Conservation (phyloP, 1,140 invertebrate species). For the Sitobion miscanthi region DNA sequence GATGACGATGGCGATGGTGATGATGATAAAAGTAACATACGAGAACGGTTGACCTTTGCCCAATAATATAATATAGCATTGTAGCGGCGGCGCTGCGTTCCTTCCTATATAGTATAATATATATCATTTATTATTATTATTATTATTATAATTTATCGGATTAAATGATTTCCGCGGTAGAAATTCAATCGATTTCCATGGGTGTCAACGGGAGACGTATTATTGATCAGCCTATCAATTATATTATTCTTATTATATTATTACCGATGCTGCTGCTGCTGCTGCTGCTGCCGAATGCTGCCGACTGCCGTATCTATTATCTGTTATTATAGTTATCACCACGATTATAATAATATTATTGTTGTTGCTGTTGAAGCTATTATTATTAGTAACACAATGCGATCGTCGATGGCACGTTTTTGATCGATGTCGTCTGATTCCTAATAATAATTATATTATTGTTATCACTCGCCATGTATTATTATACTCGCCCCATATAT, state of each 20-base stretch:
- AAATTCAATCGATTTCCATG: background rate
- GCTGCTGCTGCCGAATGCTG: background rate
- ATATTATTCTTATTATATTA: slow-evolving; percentile 19
- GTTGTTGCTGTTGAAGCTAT: background rate
- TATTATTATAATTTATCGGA: slow-evolving; percentile 4
- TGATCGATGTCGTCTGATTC: slow-evolving; percentile 63
- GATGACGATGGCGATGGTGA: background rate
- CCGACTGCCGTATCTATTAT: background rate
- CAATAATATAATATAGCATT: background rate
- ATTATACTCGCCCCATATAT: background rate
- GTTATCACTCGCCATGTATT: background rate
- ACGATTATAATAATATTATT: slow-evolving; percentile 27
- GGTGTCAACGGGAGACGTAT: background rate
- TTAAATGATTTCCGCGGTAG: slow-evolving; percentile 16
- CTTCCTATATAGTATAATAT: background rate
- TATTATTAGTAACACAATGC: slow-evolving; percentile 12
- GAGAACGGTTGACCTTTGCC: slow-evolving; percentile 24
- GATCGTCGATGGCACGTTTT: background rate
- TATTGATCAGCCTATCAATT: slow-evolving; percentile 22
- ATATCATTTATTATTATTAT: background rate
- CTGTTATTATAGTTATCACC: background rate
- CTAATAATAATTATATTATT: slow-evolving; percentile 43
- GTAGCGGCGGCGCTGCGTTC: background rate
- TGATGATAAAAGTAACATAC: background rate
- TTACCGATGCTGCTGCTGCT: background rate